These are phyloP conservation scores for Halcyon senegalensis DNA, from an alignment of 2,113 vertebrate species.

Conservation along the genomic window DNA sequence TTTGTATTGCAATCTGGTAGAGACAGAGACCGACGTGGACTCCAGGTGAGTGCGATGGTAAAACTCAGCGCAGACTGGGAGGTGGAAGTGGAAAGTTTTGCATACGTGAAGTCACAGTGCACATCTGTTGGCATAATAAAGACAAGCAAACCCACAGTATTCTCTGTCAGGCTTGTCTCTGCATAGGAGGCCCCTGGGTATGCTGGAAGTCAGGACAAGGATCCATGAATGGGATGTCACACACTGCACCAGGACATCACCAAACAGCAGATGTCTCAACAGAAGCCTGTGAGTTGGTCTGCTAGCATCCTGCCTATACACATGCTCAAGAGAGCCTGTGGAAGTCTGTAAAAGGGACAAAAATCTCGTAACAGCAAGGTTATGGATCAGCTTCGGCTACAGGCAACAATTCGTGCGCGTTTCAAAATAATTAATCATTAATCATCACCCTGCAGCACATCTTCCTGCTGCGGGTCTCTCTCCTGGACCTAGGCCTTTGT, in stretches of 20 bases:
- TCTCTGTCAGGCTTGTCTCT: slow-evolving; percentile 17
- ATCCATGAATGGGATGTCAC: neutral
- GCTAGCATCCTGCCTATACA: neutral
- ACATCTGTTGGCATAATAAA: neutral
- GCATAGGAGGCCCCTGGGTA: neutral
- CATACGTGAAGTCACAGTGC: slow-evolving; percentile 56
- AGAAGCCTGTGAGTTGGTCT: neutral
- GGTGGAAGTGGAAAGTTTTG: neutral
- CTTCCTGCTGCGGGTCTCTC: neutral
- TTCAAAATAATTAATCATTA: neutral
- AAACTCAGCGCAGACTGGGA: neutral
- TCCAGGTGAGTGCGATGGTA: neutral
- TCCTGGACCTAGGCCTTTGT: neutral
- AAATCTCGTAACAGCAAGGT: neutral
- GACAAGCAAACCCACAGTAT: neutral
- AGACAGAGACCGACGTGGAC: neutral
- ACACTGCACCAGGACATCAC: neutral
- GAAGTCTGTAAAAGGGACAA: neutral
- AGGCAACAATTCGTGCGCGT: neutral
- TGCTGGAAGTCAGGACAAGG: neutral
- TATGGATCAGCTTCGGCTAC: neutral
- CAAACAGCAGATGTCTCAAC: neutral
- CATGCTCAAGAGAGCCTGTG: neutral
- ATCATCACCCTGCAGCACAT: neutral
- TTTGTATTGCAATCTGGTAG: neutral